Evolutionary conservation across 2,888 invertebrate genomes (phyloP).

Genomic region (Oxystoma pomonae): DNA sequence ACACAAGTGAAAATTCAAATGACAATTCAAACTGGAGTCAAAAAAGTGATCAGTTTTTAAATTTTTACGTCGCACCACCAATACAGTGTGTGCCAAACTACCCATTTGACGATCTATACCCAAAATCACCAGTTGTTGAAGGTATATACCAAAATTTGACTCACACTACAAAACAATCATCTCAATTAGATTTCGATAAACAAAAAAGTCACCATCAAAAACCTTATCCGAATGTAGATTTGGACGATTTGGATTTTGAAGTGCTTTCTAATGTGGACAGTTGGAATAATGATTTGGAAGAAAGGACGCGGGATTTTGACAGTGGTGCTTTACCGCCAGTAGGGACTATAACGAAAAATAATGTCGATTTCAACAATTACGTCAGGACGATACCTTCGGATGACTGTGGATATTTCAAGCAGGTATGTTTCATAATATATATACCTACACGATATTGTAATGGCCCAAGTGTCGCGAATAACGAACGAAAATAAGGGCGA

Average conservation of each 20-base stretch:
- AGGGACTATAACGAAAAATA: slow-evolving; percentile 36
- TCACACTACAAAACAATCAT: no score
- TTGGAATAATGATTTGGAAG: slow-evolving; percentile 36
- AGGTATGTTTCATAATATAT: slow-evolving; percentile 20
- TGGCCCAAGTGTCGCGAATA: no score
- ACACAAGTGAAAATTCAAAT: slow-evolving; percentile 29
- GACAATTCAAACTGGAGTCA: slow-evolving; percentile 13
- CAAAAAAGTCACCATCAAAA: slow-evolving; percentile 6
- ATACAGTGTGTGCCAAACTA: slow-evolving; percentile 14
- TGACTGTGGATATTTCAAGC: slow-evolving; percentile 29
- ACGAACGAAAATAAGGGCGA: no score
- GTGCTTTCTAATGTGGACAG: slow-evolving; percentile 30
- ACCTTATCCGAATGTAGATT: slow-evolving; percentile 26
- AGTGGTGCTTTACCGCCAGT: slow-evolving; percentile 35
- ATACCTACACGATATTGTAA: no score
- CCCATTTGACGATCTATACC: not conserved
- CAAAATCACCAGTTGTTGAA: not conserved
- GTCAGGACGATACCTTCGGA: slow-evolving; percentile 34
- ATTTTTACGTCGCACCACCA: slow-evolving; percentile 36
- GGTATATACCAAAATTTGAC: not conserved
- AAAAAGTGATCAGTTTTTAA: slow-evolving; percentile 23
- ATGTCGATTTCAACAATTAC: slow-evolving; percentile 41
- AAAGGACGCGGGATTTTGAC: slow-evolving; percentile 30
- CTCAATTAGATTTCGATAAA: not conserved
- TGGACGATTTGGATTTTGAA: slow-evolving; percentile 38